Percentiles rank a stretch among this genome's conserved stretches.
phyloP scores from a whole-genome alignment of 2,113 vertebrate species.

The Xiphophorus couchianus region DNA sequence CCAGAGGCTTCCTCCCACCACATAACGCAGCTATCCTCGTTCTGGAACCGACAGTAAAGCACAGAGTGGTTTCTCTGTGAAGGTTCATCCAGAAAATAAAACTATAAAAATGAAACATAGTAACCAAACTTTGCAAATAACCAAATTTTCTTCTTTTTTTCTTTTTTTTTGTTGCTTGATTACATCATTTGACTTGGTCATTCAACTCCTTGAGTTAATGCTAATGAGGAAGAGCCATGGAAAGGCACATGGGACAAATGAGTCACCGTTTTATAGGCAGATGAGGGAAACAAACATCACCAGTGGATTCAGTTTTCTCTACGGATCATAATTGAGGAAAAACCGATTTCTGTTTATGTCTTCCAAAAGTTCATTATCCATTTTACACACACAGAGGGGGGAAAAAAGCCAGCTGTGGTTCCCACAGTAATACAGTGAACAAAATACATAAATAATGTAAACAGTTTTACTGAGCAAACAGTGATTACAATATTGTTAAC shows the following conservation, averaged over 20 bases:
- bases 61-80: background rate
- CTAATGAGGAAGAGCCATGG: constrained; percentile 45
- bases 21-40: constrained; percentile 46
- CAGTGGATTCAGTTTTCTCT: background rate
- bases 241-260: constrained; percentile 35
- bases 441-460: too few relatives aligned
- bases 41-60: background rate
- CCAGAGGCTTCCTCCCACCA: constrained; percentile 19
- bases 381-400: too few relatives aligned
- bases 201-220: constrained; percentile 41
- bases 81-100: constrained; percentile 28
- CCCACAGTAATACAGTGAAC: too few relatives aligned
- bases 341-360: too few relatives aligned
- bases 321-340: background rate
- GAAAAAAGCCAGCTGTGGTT: too few relatives aligned
- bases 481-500: too few relatives aligned
- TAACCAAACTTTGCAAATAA: constrained; percentile 48
- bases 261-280: constrained; percentile 39
- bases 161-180: constrained; percentile 18
- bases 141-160: constrained; percentile 2
- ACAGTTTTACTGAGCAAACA: too few relatives aligned
- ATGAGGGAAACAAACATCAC: constrained; percentile 17
- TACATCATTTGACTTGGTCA: constrained; percentile 46
- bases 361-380: too few relatives aligned
- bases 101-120: background rate